Conservation (phyloP, 1,140 invertebrate species). For the Drosophila sp. region DNA sequence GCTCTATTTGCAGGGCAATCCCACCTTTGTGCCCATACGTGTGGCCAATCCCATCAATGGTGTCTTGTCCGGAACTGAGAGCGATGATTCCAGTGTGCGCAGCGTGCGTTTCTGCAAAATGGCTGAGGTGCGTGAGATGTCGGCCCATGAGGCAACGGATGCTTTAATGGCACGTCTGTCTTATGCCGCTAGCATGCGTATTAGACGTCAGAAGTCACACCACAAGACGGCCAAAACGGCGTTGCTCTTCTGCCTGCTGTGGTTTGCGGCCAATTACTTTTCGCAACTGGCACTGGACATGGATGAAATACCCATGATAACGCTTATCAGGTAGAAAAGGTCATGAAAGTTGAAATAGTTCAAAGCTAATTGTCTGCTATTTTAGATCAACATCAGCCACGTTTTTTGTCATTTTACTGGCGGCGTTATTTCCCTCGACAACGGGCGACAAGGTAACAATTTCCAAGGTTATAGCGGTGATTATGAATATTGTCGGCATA, state of each 20-base stretch:
- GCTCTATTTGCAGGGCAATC: conserved; percentile 88
- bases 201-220: conserved; percentile 84
- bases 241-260: conserved; percentile 91
- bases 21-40: conserved; percentile 93
- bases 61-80: conserved; percentile 90
- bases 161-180: conserved; percentile 92
- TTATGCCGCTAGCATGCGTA: conserved; percentile 92
- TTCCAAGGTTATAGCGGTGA: conserved; percentile 91
- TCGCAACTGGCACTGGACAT: conserved; percentile 92
- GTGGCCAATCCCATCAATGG: conserved; percentile 85
- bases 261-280: conserved; percentile 85
- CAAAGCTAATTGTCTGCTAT: not conserved
- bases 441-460: conserved; percentile 91
- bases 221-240: conserved; percentile 90
- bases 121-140: conserved; percentile 93
- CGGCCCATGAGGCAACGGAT: conserved; percentile 92
- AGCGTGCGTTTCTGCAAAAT: conserved; percentile 93
- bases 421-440: conserved; percentile 92
- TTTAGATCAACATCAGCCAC: conserved; percentile 88
- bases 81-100: conserved; percentile 91
- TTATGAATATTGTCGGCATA: conserved; percentile 91
- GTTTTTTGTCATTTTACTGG: conserved; percentile 92
- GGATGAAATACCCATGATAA: conserved; percentile 91
- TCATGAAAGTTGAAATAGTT: not conserved
- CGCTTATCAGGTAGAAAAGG: conserved; percentile 87